A percentile compares a stretch with the other conserved stretches of the same genome.
Evolutionary conservation across 2,888 invertebrate genomes (phyloP).

Genomic region (Melieria picta): DNA sequence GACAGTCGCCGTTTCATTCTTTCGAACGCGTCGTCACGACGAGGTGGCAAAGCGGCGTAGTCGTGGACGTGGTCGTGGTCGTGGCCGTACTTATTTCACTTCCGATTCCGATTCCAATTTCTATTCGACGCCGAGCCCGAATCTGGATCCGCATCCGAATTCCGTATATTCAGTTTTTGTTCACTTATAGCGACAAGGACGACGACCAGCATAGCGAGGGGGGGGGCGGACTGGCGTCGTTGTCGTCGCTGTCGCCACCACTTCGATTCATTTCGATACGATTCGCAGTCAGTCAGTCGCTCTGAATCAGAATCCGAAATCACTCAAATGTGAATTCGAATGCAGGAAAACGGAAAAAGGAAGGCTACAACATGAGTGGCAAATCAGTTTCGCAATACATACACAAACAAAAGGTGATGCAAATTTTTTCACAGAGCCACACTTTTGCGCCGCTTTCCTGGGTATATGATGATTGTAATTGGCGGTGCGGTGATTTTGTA

Average conservation of each 20-base stretch:
- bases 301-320: conserved; percentile 43
- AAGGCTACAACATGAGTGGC: conserved; percentile 43
- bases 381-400: conserved; percentile 65
- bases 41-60: too few species aligned
- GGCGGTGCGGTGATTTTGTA: too few species aligned
- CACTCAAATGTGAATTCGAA: conserved; percentile 53
- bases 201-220: background rate
- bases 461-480: too few species aligned
- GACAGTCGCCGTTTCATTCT: conserved; percentile 1
- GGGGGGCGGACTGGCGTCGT: background rate
- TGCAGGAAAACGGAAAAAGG: conserved; percentile 44
- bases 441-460: background rate
- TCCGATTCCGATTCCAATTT: conserved; percentile 29
- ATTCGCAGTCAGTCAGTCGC: conserved; percentile 19
- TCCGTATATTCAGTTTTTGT: background rate
- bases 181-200: background rate
- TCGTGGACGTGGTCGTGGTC: background rate
- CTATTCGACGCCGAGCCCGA: background rate
- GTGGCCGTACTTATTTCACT: conserved; percentile 25
- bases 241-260: conserved; percentile 10
- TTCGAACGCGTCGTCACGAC: conserved; percentile 28
- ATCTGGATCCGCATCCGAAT: background rate
- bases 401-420: conserved; percentile 63
- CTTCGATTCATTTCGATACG: conserved; percentile 32
- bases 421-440: conserved; percentile 25